Conservation (phyloP, 2,113 vertebrate species). For the Mola mola region DNA sequence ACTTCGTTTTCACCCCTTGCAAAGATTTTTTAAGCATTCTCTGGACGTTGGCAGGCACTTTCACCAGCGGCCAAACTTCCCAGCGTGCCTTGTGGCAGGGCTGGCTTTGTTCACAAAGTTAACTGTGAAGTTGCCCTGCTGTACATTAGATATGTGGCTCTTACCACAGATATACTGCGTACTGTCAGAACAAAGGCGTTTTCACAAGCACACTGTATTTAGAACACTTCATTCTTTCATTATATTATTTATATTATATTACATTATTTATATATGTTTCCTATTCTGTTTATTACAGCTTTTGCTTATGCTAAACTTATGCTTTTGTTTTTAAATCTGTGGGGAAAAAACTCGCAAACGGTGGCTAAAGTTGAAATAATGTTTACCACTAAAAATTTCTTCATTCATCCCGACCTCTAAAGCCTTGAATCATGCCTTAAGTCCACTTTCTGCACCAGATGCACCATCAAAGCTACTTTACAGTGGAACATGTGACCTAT, state of each 20-base stretch:
- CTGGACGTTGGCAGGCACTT: conserved; percentile 58
- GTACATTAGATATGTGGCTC: not conserved
- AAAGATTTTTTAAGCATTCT: conserved; percentile 54
- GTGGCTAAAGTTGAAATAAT: too few relatives aligned
- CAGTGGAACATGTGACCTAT: conserved; percentile 27
- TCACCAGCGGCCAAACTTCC: conserved; percentile 71
- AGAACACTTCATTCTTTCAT: conserved; percentile 12
- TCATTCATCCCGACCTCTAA: too few relatives aligned
- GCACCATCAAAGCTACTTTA: conserved; percentile 52
- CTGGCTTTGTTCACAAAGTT: conserved; percentile 64
- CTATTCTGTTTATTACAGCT: conserved; percentile 5
- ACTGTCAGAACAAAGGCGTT: not conserved
- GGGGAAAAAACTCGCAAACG: conserved; percentile 5
- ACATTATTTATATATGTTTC: conserved; percentile 13
- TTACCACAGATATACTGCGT: conserved; percentile 4
- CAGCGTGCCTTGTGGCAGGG: conserved; percentile 69
- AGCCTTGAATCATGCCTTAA: conserved; percentile 7
- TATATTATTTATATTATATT: not conserved
- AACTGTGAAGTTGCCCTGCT: conserved; percentile 65
- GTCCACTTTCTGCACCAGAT: conserved; percentile 30
- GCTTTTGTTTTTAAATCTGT: conserved; percentile 28
- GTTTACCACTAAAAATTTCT: too few relatives aligned
- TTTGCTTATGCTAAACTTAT: not conserved
- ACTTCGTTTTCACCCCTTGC: conserved; percentile 64
- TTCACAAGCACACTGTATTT: conserved; percentile 10